Conservation (phyloP, 2,113 vertebrate species). For the Clinocottus analis region DNA sequence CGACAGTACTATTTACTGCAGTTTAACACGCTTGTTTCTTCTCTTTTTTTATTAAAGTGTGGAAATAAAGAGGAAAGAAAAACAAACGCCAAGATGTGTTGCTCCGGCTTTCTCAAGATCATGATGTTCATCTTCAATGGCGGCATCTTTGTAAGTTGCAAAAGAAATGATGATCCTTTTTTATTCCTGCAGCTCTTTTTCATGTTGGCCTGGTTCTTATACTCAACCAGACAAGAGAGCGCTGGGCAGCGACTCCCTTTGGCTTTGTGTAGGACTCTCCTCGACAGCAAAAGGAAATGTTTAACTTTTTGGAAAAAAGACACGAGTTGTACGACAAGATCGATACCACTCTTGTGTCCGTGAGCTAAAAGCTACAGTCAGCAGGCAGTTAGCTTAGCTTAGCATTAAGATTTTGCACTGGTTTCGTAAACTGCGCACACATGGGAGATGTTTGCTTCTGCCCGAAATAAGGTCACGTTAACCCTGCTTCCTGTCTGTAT, state of each 20-base stretch:
- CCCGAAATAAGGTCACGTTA: too few species aligned
- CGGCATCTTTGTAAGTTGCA: constrained; percentile 86
- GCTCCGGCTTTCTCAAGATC: constrained; percentile 82
- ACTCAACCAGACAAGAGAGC: neutral
- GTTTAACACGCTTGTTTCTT: neutral
- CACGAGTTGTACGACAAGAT: neutral
- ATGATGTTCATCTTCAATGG: constrained; percentile 88
- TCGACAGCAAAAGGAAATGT: too few species aligned
- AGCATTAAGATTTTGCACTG: neutral
- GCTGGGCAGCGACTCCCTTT: too few species aligned
- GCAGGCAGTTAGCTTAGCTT: neutral
- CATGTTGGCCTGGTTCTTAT: neutral
- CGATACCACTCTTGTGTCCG: neutral
- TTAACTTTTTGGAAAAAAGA: neutral
- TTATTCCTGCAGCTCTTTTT: neutral
- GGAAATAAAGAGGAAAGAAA: constrained; percentile 1
- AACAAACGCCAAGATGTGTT: constrained; percentile 79
- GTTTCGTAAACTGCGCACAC: too few species aligned
- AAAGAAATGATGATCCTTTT: neutral
- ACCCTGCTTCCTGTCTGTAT: neutral
- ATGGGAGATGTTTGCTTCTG: too few species aligned
- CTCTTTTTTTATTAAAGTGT: constrained; percentile 30
- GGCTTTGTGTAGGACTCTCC: too few species aligned
- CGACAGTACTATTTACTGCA: neutral
- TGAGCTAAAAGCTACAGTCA: neutral